phyloP scores from a whole-genome alignment of 2,797 vertebrate genomes.

The Arctocebus calabarensis region DNA sequence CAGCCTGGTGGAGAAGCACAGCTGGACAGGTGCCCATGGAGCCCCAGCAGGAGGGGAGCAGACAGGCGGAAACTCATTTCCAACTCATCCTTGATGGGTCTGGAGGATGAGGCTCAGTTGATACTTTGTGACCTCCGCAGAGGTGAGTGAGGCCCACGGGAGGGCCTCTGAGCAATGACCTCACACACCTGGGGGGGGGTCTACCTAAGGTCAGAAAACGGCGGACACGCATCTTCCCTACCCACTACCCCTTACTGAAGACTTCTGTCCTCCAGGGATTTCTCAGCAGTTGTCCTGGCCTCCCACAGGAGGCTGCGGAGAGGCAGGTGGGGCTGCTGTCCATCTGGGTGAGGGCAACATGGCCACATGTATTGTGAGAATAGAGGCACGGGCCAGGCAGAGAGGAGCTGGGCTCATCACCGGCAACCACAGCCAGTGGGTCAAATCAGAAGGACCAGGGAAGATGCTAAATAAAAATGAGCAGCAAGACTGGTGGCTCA shows the following conservation, averaged over 20 bases:
- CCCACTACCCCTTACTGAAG: neutral
- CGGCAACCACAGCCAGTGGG: neutral
- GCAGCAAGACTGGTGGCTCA: neutral
- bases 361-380: neutral
- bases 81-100: neutral
- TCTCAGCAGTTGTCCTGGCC: neutral
- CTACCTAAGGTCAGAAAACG: neutral
- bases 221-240: neutral
- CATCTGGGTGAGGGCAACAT: neutral
- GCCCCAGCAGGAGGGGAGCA: neutral
- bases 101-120: neutral
- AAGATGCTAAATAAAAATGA: neutral
- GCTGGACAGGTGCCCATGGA: neutral
- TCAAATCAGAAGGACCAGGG: neutral
- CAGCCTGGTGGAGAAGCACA: neutral
- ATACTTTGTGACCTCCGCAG: neutral
- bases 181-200: neutral
- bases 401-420: neutral
- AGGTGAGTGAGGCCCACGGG: neutral
- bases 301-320: rapidly evolving
- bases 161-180: neutral
- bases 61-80: neutral
- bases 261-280: neutral
- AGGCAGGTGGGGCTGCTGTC: neutral
- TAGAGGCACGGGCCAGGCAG: neutral